These are phyloP conservation scores for Hemichromis elongatus DNA, from an alignment of 2,113 vertebrate species.

Conservation along the genomic window DNA sequence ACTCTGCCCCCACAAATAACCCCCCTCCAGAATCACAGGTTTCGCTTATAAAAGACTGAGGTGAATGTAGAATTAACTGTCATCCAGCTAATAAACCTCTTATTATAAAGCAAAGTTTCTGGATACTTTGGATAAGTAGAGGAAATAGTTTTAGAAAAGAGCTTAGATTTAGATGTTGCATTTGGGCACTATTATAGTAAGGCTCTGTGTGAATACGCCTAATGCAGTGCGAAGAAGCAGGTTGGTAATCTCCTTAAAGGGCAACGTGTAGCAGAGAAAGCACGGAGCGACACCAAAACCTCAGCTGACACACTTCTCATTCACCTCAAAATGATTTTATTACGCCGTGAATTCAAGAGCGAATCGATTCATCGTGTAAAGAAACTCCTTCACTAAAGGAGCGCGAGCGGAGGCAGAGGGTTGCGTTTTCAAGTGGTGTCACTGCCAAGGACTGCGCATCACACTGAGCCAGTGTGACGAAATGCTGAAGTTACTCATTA, in stretches of 20 bases:
- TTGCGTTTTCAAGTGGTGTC: background rate
- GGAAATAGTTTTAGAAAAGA: background rate
- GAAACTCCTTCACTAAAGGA: background rate
- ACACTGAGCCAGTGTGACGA: background rate
- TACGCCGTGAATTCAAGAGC: background rate
- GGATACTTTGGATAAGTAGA: background rate
- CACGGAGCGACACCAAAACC: background rate
- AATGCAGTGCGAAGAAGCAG: background rate
- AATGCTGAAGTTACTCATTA: background rate
- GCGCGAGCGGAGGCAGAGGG: background rate
- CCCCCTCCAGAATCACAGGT: constrained; percentile 6
- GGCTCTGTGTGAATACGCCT: background rate
- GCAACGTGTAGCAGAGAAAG: background rate
- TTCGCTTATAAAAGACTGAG: background rate
- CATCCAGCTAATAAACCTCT: background rate
- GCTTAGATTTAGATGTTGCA: background rate
- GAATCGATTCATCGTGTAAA: background rate
- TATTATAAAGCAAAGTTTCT: background rate
- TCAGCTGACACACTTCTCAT: background rate
- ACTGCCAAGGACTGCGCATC: background rate
- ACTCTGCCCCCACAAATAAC: background rate
- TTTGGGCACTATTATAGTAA: background rate
- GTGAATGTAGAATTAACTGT: background rate
- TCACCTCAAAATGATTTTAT: background rate
- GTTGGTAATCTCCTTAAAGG: background rate